phyloP scores from a whole-genome alignment of 2,888 invertebrate species.

The Nomada hirtipes region DNA sequence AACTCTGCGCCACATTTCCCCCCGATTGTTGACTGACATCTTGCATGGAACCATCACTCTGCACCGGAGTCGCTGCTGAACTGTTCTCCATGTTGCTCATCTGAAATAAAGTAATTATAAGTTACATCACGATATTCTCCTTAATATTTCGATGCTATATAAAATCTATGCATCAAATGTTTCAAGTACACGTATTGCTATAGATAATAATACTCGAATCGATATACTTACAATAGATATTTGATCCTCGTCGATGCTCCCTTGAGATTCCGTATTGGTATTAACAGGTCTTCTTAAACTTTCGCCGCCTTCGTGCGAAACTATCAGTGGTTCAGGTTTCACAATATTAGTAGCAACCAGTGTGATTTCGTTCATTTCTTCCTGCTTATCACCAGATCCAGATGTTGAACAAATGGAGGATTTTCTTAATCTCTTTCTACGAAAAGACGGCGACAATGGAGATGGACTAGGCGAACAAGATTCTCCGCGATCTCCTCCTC shows the following conservation, averaged over 20 bases:
- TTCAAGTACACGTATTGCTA: neutral
- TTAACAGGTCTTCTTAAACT: slow-evolving; percentile 78
- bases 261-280: slow-evolving; percentile 80
- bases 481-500: slow-evolving; percentile 79
- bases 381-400: slow-evolving; percentile 80
- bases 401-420: slow-evolving; percentile 87
- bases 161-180: neutral
- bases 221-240: slow-evolving; percentile 79
- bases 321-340: slow-evolving; percentile 80
- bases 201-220: neutral
- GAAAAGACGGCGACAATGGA: slow-evolving; percentile 87
- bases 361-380: slow-evolving; percentile 81
- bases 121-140: too few species aligned
- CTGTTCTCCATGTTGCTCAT: slow-evolving; percentile 82
- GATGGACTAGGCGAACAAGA: slow-evolving; percentile 82
- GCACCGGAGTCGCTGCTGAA: slow-evolving; percentile 78
- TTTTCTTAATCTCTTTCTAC: slow-evolving; percentile 88
- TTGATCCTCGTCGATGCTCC: slow-evolving; percentile 82
- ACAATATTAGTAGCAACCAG: slow-evolving; percentile 81
- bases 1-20: slow-evolving; percentile 77
- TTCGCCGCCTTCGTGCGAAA: slow-evolving; percentile 76
- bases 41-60: slow-evolving; percentile 80
- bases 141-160: neutral
- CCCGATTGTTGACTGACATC: slow-evolving; percentile 80
- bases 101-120: slow-evolving; percentile 59